Conservation (phyloP, 2,888 invertebrate genomes). For the Hydrotaea diabolus region DNA sequence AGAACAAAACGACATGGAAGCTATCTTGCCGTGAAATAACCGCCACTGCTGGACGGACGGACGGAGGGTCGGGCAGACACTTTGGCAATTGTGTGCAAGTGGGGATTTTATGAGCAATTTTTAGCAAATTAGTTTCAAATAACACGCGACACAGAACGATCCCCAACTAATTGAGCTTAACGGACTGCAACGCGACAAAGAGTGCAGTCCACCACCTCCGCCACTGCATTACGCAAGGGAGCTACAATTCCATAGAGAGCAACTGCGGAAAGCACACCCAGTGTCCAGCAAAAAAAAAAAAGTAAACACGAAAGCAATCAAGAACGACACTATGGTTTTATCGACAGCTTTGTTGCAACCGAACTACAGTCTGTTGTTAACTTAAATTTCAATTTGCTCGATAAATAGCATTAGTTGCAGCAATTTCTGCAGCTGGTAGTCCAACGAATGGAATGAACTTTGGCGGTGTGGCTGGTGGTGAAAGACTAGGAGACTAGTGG, state of each 20-base stretch:
- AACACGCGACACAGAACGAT: constrained; percentile 39
- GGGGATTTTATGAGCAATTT: constrained; percentile 43
- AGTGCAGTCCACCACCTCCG: not conserved
- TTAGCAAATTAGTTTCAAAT: constrained; percentile 56
- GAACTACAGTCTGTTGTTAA: constrained; percentile 4
- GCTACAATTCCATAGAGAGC: not conserved
- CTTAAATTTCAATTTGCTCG: constrained; percentile 50
- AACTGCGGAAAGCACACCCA: not conserved
- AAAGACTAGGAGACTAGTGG: not conserved
- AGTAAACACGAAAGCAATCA: not conserved
- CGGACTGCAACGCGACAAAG: not conserved
- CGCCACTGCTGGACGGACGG: no score
- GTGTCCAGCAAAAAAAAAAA: not conserved
- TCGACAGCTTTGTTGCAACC: not conserved
- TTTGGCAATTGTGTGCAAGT: not conserved
- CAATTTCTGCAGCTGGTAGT: not conserved
- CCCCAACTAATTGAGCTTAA: constrained; percentile 50
- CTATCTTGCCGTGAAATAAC: not conserved
- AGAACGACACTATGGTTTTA: not conserved
- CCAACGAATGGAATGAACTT: not conserved
- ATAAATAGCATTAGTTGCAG: constrained; percentile 45
- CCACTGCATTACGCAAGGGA: not conserved
- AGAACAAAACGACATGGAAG: not conserved
- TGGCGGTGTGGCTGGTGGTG: no score
- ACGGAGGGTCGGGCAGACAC: not conserved